Conservation (phyloP, 2,888 invertebrate species). For the Schrankia costaestrigalis region DNA sequence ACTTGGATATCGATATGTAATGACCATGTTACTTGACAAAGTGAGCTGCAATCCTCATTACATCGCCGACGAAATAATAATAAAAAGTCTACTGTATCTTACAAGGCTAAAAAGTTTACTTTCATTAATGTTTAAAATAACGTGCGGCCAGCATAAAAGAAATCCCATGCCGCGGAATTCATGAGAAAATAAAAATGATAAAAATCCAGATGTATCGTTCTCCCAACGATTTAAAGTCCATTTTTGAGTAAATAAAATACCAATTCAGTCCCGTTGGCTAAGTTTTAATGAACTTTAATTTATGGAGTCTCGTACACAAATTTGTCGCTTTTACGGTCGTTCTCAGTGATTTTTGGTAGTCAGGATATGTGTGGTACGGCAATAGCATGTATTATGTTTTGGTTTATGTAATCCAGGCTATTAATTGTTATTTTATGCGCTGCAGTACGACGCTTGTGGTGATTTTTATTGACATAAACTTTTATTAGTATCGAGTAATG, state of each 20-base stretch:
- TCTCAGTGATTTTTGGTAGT: slow-evolving; percentile 50
- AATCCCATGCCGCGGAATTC: slow-evolving; percentile 47
- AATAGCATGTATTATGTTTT: slow-evolving; percentile 49
- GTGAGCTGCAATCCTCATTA: slow-evolving; percentile 27
- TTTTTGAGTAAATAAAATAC: slow-evolving; percentile 51
- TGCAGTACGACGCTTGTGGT: slow-evolving; percentile 23
- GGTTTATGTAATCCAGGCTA: slow-evolving; percentile 57
- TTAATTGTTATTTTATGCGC: slow-evolving; percentile 51
- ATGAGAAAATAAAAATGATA: slow-evolving; percentile 44
- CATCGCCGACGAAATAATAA: slow-evolving; percentile 31
- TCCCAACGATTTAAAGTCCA: slow-evolving; percentile 44
- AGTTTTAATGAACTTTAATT: slow-evolving; percentile 72
- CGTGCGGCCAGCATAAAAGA: slow-evolving; percentile 43
- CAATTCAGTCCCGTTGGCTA: slow-evolving; percentile 39
- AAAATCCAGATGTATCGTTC: slow-evolving; percentile 39
- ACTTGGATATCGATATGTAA: slow-evolving; percentile 36
- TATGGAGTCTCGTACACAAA: slow-evolving; percentile 59
- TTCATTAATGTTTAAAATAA: slow-evolving; percentile 52
- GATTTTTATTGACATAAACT: slow-evolving; percentile 36
- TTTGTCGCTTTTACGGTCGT: slow-evolving; percentile 66
- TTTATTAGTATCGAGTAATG: slow-evolving; percentile 29
- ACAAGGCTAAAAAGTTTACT: slow-evolving; percentile 34
- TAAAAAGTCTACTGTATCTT: slow-evolving; percentile 16
- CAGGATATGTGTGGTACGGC: slow-evolving; percentile 50
- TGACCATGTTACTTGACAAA: slow-evolving; percentile 32